phyloP scores from a whole-genome alignment of 2,888 invertebrate genomes.

The Ecliptopera silaceata region DNA sequence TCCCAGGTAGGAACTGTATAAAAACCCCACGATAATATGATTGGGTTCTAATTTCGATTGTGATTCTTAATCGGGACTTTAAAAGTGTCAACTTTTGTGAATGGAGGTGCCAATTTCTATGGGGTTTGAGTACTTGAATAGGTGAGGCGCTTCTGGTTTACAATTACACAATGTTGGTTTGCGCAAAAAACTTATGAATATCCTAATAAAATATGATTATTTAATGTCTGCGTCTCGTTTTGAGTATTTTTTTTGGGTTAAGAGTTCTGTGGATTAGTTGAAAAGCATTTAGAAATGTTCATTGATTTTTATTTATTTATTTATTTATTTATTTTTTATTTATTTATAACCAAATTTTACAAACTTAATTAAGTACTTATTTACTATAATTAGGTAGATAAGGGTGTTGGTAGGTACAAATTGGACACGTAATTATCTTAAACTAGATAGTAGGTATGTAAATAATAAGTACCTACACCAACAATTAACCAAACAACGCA shows the following conservation, averaged over 20 bases:
- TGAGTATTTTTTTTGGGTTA: constrained; percentile 24
- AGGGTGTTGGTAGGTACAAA: no score
- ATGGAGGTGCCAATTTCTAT: constrained; percentile 80
- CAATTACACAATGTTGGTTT: constrained; percentile 57
- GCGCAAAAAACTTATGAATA: constrained; percentile 37
- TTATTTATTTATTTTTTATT: no score
- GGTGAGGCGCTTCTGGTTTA: constrained; percentile 57
- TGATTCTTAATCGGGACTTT: constrained; percentile 77
- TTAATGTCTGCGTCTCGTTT: constrained; percentile 31
- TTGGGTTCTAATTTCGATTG: constrained; percentile 83
- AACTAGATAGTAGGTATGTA: no score
- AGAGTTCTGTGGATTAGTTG: constrained; percentile 18
- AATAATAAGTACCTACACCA: no score
- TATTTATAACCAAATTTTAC: no score
- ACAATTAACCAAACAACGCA: no score
- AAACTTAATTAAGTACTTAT: no score
- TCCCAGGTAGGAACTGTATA: constrained; percentile 37
- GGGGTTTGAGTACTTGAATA: constrained; percentile 61
- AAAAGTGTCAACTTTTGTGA: constrained; percentile 75
- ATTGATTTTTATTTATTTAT: no score
- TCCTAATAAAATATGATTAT: constrained; percentile 41
- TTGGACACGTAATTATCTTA: no score
- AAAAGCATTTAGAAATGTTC: constrained; percentile 10
- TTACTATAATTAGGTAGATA: no score
- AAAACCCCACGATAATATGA: constrained; percentile 76